A percentile compares a stretch with the other conserved stretches of the same genome.
Conservation (phyloP, 2,888 invertebrate species). For the Conistra vaccinii region DNA sequence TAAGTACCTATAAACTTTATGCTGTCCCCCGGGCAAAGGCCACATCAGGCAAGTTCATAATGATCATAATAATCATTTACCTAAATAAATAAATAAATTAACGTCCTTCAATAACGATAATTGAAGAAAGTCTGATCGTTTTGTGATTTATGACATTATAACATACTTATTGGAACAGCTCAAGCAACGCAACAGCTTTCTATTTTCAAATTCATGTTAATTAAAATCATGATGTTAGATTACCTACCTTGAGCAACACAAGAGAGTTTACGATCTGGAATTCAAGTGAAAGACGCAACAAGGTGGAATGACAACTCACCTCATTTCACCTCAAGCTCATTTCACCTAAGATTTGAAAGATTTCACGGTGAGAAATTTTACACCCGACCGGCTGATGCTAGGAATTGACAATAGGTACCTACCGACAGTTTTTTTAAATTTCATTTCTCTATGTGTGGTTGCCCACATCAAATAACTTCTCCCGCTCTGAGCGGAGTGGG, state of each 20-base stretch:
- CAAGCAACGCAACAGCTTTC: conserved; percentile 7
- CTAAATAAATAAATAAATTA: not conserved
- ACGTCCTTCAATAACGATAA: conserved; percentile 16
- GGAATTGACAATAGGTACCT: too few relatives aligned
- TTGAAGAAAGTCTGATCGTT: conserved; percentile 8
- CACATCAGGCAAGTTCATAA: not conserved
- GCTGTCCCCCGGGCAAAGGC: not conserved
- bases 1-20: not conserved
- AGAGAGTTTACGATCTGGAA: not conserved
- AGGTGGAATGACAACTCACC: too few relatives aligned
- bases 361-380: too few relatives aligned
- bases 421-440: too few relatives aligned
- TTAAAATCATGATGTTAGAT: not conserved
- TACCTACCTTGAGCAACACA: not conserved
- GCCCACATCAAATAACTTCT: too few relatives aligned
- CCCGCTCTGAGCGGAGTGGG: too few relatives aligned
- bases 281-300: not conserved
- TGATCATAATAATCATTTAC: not conserved
- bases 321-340: too few relatives aligned
- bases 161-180: not conserved
- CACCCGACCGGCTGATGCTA: not conserved
- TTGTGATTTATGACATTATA: conserved; percentile 22
- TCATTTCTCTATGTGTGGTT: too few relatives aligned
- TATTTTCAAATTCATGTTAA: conserved; percentile 1
- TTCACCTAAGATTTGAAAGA: too few relatives aligned